A percentile compares a stretch with the other conserved stretches of the same genome.
Conservation (phyloP, 2,888 invertebrate genomes). For the Acanthosepion pharaonis region DNA sequence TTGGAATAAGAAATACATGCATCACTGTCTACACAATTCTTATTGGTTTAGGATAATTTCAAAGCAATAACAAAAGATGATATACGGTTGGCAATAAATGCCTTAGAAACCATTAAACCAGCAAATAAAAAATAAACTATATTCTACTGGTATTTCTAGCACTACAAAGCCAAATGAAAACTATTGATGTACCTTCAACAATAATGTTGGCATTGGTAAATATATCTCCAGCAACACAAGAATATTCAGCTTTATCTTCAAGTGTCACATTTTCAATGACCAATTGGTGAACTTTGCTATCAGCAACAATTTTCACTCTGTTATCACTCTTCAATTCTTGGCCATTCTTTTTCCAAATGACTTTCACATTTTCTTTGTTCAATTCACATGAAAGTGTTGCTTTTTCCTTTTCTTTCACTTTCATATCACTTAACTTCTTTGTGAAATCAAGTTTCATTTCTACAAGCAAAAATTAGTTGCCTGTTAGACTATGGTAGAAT, state of each 20-base stretch:
- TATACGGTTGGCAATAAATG: neutral
- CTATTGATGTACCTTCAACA: conserved; percentile 53
- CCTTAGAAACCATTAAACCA: too few species aligned
- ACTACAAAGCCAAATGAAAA: neutral
- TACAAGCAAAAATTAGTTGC: neutral
- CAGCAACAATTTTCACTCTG: conserved; percentile 85
- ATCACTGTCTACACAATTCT: neutral
- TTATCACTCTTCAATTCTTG: conserved; percentile 89
- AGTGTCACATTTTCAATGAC: conserved; percentile 62
- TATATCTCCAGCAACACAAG: conserved; percentile 59
- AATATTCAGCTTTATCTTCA: conserved; percentile 64
- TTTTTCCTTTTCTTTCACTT: conserved; percentile 35
- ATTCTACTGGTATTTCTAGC: neutral
- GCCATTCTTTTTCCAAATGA: conserved; percentile 87
- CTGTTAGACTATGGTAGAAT: too few species aligned
- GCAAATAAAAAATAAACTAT: neutral
- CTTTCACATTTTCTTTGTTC: conserved; percentile 94
- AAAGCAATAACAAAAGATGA: neutral
- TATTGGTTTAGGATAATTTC: neutral
- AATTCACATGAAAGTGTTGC: conserved; percentile 89
- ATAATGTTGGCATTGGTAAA: conserved; percentile 53
- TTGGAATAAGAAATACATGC: neutral
- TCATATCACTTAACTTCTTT: neutral
- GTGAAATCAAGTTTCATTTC: neutral
- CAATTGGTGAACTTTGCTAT: conserved; percentile 76